These are phyloP conservation scores for Tortricodes alternella DNA, from an alignment of 2,888 invertebrate genomes.

Conservation along the genomic window DNA sequence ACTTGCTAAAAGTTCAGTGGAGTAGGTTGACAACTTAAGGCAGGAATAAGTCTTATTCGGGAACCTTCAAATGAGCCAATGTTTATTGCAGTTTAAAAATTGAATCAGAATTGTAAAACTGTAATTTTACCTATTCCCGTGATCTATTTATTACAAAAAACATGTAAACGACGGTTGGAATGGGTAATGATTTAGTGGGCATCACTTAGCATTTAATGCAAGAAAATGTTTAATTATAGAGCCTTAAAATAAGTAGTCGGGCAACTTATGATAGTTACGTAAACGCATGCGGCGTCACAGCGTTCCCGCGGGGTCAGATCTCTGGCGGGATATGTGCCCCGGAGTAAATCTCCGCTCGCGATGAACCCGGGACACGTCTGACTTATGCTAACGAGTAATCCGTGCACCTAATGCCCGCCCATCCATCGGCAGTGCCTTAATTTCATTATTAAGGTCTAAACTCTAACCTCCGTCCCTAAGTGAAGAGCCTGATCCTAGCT, in stretches of 20 bases:
- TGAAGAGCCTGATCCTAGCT: slow-evolving; percentile 7
- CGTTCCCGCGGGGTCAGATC: slow-evolving; percentile 47
- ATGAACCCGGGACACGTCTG: slow-evolving; percentile 44
- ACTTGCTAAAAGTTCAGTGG: slow-evolving; percentile 40
- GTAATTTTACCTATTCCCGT: neutral
- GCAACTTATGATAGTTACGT: slow-evolving; percentile 27
- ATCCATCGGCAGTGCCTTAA: slow-evolving; percentile 30
- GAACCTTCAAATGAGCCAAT: neutral
- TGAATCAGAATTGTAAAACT: slow-evolving; percentile 6
- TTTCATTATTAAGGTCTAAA: slow-evolving; percentile 24
- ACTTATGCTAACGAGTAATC: slow-evolving; percentile 43
- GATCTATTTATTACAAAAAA: neutral
- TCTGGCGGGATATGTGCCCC: slow-evolving; percentile 42
- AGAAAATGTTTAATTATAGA: neutral
- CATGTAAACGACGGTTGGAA: neutral
- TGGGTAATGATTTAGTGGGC: neutral
- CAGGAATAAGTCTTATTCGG: slow-evolving; percentile 9
- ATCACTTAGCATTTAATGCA: neutral
- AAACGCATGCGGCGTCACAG: slow-evolving; percentile 26
- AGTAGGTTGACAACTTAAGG: slow-evolving; percentile 33
- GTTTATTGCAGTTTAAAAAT: slow-evolving; percentile 10
- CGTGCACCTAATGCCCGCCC: slow-evolving; percentile 35
- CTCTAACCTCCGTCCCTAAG: slow-evolving; percentile 3
- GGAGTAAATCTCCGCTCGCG: slow-evolving; percentile 44
- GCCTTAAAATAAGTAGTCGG: slow-evolving; percentile 13